phyloP scores from a whole-genome alignment of 2,113 vertebrate species.

The Synodontis membranacea region DNA sequence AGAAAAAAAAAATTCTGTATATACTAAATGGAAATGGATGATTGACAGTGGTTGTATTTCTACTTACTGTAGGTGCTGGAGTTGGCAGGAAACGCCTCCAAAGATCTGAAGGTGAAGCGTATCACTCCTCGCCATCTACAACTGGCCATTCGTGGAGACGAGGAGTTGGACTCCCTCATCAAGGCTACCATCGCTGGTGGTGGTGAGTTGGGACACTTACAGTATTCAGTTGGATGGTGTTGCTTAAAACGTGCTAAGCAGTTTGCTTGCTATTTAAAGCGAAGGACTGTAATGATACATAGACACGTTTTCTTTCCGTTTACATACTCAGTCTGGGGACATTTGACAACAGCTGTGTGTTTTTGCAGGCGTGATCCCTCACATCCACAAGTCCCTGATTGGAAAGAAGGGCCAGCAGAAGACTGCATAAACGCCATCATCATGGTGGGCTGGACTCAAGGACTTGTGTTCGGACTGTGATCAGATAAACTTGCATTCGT shows the following conservation, averaged over 20 bases:
- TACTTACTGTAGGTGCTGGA: slow-evolving; percentile 92
- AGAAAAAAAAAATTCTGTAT: not conserved
- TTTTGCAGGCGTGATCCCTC: slow-evolving; percentile 90
- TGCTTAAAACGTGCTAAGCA: not conserved
- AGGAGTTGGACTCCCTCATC: slow-evolving; percentile 96
- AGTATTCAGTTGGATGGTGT: not conserved
- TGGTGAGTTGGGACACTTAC: slow-evolving; percentile 70
- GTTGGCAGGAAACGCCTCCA: slow-evolving; percentile 96
- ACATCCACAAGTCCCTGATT: slow-evolving; percentile 99
- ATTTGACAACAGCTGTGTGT: not conserved
- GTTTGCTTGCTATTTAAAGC: not conserved
- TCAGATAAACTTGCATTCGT: slow-evolving; percentile 68
- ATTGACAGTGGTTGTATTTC: not conserved
- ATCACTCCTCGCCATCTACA: slow-evolving; percentile 98
- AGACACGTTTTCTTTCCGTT: not conserved
- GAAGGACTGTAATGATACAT: not conserved
- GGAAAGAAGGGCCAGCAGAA: slow-evolving; percentile 99
- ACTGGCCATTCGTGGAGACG: slow-evolving; percentile 94
- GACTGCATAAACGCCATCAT: slow-evolving; percentile 83
- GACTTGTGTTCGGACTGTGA: slow-evolving; percentile 67
- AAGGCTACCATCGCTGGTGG: slow-evolving; percentile 98
- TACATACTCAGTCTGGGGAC: not conserved
- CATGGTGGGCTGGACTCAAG: slow-evolving; percentile 63
- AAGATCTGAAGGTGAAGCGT: slow-evolving; percentile 97
- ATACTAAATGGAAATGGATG: not conserved